These are phyloP conservation scores for Folsomia candida DNA, from an alignment of 2,888 invertebrate species.

Conservation along the genomic window DNA sequence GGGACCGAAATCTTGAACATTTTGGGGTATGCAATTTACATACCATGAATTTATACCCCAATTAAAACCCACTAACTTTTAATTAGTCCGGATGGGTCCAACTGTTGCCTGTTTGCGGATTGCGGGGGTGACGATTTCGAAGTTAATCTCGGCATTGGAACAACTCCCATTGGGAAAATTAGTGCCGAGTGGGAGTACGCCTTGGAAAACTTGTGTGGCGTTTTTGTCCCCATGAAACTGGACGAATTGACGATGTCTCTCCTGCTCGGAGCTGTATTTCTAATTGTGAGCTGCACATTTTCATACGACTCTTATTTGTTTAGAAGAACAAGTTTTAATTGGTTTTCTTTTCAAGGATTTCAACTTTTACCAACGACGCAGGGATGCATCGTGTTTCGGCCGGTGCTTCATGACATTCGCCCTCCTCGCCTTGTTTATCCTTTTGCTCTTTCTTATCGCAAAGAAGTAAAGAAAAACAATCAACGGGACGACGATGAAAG, in stretches of 20 bases:
- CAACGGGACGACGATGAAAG: too few relatives aligned
- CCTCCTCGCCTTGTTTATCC: slow-evolving; percentile 28
- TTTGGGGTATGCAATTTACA: too few relatives aligned
- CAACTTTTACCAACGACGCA: slow-evolving; percentile 38
- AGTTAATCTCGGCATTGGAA: slow-evolving; percentile 30
- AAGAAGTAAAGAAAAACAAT: slow-evolving; percentile 28
- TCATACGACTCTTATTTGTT: too few relatives aligned
- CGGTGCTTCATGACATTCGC: slow-evolving; percentile 38
- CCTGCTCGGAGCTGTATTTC: slow-evolving; percentile 58
- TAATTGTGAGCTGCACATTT: slow-evolving; percentile 55
- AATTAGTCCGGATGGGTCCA: slow-evolving; percentile 39
- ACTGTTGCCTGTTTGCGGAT: slow-evolving; percentile 38
- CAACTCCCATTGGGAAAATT: slow-evolving; percentile 54
- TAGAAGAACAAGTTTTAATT: too few relatives aligned
- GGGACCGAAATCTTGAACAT: slow-evolving; percentile 39
- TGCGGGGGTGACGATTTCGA: slow-evolving; percentile 39
- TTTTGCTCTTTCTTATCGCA: slow-evolving; percentile 30
- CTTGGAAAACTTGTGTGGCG: slow-evolving; percentile 57
- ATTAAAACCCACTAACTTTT: too few relatives aligned
- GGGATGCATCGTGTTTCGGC: slow-evolving; percentile 38
- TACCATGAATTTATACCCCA: too few relatives aligned
- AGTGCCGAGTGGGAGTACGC: slow-evolving; percentile 58
- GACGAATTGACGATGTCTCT: slow-evolving; percentile 58
- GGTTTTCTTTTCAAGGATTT: slow-evolving; percentile 35
- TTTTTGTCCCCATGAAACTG: slow-evolving; percentile 58